phyloP scores from a whole-genome alignment of 2,113 vertebrate genomes.

The Barbus barbus region DNA sequence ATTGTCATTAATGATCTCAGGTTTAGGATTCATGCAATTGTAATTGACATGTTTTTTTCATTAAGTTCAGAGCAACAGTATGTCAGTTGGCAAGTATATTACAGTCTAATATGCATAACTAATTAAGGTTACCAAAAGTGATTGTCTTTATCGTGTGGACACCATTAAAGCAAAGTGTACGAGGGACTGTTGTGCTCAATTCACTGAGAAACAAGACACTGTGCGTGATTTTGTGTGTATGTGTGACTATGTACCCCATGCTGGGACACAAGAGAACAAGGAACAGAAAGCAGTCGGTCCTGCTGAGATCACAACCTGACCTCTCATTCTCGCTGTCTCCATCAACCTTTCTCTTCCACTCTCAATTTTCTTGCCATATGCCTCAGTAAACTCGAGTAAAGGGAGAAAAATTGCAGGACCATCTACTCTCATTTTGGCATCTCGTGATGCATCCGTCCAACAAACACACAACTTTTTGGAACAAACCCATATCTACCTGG shows the following conservation, averaged over 20 bases:
- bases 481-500: neutral
- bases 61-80: conserved; percentile 57
- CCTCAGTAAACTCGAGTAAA: neutral
- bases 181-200: neutral
- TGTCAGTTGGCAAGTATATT: conserved; percentile 56
- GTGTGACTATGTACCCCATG: conserved; percentile 25
- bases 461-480: neutral
- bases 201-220: conserved; percentile 4
- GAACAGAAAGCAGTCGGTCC: conserved; percentile 13
- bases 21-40: conserved; percentile 56
- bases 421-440: neutral
- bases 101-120: conserved; percentile 66
- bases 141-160: neutral
- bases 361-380: conserved; percentile 31
- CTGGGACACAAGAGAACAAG: conserved; percentile 14
- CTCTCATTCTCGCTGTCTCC: neutral
- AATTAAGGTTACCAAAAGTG: conserved; percentile 60
- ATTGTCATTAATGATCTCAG: conserved; percentile 54
- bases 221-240: conserved; percentile 31
- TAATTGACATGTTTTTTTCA: conserved; percentile 64
- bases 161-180: neutral
- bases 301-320: conserved; percentile 28
- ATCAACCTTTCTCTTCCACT: conserved; percentile 29
- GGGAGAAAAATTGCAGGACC: conserved; percentile 6
- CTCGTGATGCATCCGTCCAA: neutral